Evolutionary conservation across 2,888 invertebrate genomes (phyloP), one percentile per base, ranked within the genome.

Genomic region (Ophion slaviceki): DNA sequence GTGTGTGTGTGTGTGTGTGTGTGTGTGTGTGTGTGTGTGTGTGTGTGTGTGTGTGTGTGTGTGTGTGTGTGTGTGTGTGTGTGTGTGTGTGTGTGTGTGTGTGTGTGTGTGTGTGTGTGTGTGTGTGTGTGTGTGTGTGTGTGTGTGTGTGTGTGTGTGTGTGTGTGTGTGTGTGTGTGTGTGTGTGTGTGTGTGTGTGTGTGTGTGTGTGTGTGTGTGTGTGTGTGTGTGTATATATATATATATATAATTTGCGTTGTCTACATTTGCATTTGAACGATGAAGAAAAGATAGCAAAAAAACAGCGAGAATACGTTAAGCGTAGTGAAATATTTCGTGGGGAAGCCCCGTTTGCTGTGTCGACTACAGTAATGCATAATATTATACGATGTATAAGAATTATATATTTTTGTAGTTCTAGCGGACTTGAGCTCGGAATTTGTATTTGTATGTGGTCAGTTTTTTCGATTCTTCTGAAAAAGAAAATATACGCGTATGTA

Each of bases 371-470:
- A 91, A 92, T 89, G 89, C 86, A 89, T 84, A 86, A 87, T 85
- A 86, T 87, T 90, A 90, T 88, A 88, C 17, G 53, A 53, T 53
- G 90, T 89, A 90, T 89, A 91, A 85, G 86, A 90, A 91, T 90
- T 90, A 92, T 90, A 92, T 92, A 92, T 92, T 92, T 92, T 92
- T 92, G 91, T 92, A 92, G 92, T 90, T 91, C 87, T 92, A 92
- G 92, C 87, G 89, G 88, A 91, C 88, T 92, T 89, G 89, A 88
- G 90, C 90, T 92, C 91, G 89, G 88, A 92, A 91, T 89, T 91
- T 90, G 76, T 89, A 90, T 87, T 90, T 88, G 89, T 88, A 85
- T 82, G 66, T 87, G 89, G 85, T 90, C 89, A 86, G 86, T 89
- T 88, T 90, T 90, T 88, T 88, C 87, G 87, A 87, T 88, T 83